Evolutionary conservation across 2,113 vertebrate species (phyloP).

Genomic region (Delphinus delphis): DNA sequence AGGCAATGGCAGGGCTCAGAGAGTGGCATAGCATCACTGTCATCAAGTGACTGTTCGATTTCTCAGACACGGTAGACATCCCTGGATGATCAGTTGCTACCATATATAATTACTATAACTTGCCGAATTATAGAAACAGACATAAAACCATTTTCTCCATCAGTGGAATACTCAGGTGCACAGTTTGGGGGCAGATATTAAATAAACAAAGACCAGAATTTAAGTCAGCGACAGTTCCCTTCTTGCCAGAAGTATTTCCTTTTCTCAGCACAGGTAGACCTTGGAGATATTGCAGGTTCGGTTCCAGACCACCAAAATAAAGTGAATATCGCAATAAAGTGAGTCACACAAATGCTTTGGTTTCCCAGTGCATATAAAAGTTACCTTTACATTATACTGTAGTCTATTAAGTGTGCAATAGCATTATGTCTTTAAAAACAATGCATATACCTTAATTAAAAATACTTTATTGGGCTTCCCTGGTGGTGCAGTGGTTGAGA

Average conservation of each 20-base stretch:
- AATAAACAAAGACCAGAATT: background rate
- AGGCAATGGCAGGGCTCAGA: background rate
- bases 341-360: background rate
- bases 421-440: background rate
- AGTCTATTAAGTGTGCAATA: background rate
- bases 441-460: background rate
- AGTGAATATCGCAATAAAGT: background rate
- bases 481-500: too few species aligned
- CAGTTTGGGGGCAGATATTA: background rate
- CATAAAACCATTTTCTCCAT: background rate
- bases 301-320: background rate
- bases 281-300: background rate
- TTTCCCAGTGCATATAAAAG: background rate
- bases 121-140: background rate
- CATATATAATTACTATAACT: background rate
- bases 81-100: background rate
- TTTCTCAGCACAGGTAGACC: background rate
- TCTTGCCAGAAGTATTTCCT: background rate
- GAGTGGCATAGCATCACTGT: background rate
- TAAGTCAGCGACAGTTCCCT: background rate
- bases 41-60: background rate
- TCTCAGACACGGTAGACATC: background rate
- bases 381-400: background rate
- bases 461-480: too few species aligned
- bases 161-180: background rate